Base-by-base conservation (phyloP, 2,797 vertebrate genomes). In the Muscicapa comitata region DNA sequence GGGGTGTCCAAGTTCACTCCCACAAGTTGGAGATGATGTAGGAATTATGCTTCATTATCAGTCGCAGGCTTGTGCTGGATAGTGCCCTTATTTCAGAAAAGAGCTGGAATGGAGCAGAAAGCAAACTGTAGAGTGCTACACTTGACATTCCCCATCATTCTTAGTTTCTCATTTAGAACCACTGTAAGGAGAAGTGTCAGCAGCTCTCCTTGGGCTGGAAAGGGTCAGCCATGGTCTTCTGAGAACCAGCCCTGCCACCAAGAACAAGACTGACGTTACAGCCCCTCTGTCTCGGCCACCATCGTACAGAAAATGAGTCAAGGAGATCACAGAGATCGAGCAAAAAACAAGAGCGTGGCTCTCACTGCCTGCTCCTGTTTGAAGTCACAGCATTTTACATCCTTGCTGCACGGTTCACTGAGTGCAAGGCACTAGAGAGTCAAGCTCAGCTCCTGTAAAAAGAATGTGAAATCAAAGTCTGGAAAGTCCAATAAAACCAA, bases 401-500 rank as follows among this genome's bases (percentile, higher is more conserved):
- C 29, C 31, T 76, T 62, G 35, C 53, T 80, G 68, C 38, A 47
- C 2, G 10, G 57, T 61, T 87, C 35, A 42, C 74, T 14, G 38
- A 68, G 43, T 68, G 58, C 75, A 80, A 72, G 63, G 43, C 82
- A 58, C 28, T 3, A 63, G 75, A 95, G 68, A 93, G 79, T 51
- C 40, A 53, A 87, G n/a, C 29, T 89, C 68, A 54, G 38, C 43
- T 89, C 35, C n/a, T 29, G 51, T 57, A 80, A 82, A 72, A 91
- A 75, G 58, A 92, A 76, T 37, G 63, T 81, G 77, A 92, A 90
- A 86, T 77, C 76, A 57, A 86, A 87, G 62, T 40, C 83, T 81
- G 96, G 93, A 90, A 93, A 96, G 82, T 90, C 94, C 91, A 90
- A 62, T 33, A 66, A 75, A 83, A 67, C 70, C 88, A 90, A 90